A percentile compares a stretch with the other conserved stretches of the same genome.
phyloP scores from a whole-genome alignment of 2,797 vertebrate species.

The Acanthiza pusilla region DNA sequence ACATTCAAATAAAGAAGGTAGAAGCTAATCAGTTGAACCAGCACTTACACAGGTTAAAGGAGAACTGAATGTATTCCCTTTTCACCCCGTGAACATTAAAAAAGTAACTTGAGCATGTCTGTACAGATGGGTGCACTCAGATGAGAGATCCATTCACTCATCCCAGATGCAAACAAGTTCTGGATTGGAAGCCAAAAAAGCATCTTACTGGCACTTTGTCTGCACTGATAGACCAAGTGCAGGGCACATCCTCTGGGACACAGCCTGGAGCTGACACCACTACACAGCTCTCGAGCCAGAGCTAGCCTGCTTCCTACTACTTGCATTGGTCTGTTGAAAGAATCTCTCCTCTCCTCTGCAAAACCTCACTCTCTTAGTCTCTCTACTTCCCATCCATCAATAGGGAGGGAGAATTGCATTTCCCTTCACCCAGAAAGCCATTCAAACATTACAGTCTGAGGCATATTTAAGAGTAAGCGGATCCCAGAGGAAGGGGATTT shows the following conservation, averaged over 20 bases:
- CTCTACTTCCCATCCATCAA: not conserved
- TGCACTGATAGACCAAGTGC: not conserved
- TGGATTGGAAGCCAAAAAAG: not conserved
- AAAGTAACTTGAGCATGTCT: not conserved
- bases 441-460: not conserved
- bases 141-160: not conserved
- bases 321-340: not conserved
- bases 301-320: not conserved
- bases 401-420: not conserved
- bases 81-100: not conserved
- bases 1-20: not conserved
- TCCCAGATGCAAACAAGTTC: not conserved
- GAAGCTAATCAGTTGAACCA: not conserved
- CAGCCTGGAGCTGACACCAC: not conserved
- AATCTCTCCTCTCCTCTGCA: not conserved
- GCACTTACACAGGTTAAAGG: not conserved
- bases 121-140: not conserved
- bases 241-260: not conserved
- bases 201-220: not conserved
- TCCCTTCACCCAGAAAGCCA: not conserved
- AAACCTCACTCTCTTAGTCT: not conserved
- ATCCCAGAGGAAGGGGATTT: not conserved
- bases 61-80: not conserved
- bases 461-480: not conserved
- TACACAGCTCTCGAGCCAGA: not conserved